Conservation (phyloP, 2,113 vertebrate species). For the Oceanites oceanicus region DNA sequence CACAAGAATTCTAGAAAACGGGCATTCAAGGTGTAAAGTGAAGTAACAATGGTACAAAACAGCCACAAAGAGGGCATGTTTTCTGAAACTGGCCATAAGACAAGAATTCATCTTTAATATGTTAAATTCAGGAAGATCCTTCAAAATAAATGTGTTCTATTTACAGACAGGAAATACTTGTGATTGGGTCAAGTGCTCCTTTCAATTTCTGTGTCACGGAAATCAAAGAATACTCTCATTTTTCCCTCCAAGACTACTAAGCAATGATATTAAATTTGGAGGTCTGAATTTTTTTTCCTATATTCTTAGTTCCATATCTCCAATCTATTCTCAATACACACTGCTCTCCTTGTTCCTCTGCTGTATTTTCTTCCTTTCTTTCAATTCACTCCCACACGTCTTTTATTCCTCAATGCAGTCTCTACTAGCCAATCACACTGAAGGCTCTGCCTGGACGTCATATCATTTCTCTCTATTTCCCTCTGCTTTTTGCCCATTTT, state of each 20-base stretch:
- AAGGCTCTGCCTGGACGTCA: background rate
- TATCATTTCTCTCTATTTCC: background rate
- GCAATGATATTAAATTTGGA: background rate
- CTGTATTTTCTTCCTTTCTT: background rate
- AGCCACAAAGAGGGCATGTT: background rate
- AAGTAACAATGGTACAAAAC: background rate
- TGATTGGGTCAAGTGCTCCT: background rate
- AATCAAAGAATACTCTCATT: background rate
- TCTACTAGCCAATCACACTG: background rate
- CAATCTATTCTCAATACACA: background rate
- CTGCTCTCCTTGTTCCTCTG: background rate
- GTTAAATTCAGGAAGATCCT: background rate
- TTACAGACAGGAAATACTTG: background rate
- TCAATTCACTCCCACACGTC: background rate
- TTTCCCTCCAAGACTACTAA: background rate
- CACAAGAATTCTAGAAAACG: background rate
- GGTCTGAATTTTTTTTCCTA: fast-evolving
- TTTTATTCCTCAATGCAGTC: background rate
- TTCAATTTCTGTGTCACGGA: background rate
- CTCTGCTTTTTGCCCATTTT: background rate
- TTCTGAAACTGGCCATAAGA: background rate
- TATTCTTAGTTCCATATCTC: background rate
- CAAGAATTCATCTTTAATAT: background rate
- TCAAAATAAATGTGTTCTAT: background rate
- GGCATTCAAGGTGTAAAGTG: background rate